Evolutionary conservation across 2,113 vertebrate genomes (phyloP), one percentile per base, ranked within the genome.

Genomic region (Bubo bubo): DNA sequence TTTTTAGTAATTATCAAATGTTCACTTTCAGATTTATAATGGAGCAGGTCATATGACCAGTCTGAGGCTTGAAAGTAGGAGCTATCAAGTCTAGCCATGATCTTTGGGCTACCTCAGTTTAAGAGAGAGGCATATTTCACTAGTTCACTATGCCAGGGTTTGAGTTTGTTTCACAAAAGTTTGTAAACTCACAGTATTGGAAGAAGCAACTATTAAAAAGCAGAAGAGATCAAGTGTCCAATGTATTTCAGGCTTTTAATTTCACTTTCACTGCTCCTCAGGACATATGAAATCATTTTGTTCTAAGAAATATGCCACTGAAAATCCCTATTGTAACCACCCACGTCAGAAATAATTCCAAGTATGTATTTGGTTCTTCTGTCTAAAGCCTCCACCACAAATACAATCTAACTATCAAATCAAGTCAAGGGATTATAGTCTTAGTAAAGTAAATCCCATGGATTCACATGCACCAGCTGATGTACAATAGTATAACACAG

Each of bases 391-490:
- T 88, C 80, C 14, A 19, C 73, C 62, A 86, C 76, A 96, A 90
- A 94, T 21, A 97, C 64, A 94, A 96, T 95, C 96, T 88, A 95
- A 96, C 93, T 96, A 94, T 94, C 86, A 94, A 97, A 97, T 96
- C 91, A 95, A 95, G 86, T 95, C 94, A 76, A 70, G 66, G 77
- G 94, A 96, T 97, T 97, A 97, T 86, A 85, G 91, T 92, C 3
- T 97, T 96, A 97, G 92, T 49, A 95, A 75, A 13, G 68, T 94
- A 97, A 97, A 97, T 96, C 94, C 86, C 63, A 72, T 53, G 64
- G 79, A 88, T 84, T 89, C 95, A 85, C 83, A 90, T 66, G 60
- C 80, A 82, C 62, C 84, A 82, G 73, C 83, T 94, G 91, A 95
- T 91, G 49, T 70, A 93, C 73, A 73, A 37, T 58, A 79, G 39